Percentiles rank a stretch among this genome's conserved stretches.
Conservation (phyloP, 2,888 invertebrate genomes). For the Lepidocyrtoides sp. region DNA sequence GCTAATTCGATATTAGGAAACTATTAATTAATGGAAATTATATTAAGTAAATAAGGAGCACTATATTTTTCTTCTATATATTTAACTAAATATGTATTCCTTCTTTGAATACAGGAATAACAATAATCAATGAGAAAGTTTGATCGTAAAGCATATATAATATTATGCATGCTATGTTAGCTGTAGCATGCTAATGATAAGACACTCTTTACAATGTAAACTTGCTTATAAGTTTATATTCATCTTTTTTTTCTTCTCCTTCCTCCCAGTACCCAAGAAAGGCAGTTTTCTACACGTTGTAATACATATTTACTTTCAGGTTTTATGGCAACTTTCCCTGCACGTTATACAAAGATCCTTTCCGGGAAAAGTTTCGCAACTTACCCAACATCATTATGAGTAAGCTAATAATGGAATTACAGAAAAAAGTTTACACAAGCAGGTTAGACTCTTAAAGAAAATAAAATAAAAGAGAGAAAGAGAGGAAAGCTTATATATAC, state of each 20-base stretch:
- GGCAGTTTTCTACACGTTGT: not conserved
- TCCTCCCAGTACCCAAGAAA: not conserved
- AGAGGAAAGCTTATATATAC: not conserved
- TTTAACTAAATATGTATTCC: no score
- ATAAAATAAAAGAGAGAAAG: conserved; percentile 41
- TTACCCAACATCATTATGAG: conserved; percentile 54
- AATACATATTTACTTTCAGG: not conserved
- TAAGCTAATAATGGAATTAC: conserved; percentile 60
- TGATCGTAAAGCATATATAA: not conserved
- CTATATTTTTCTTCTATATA: not conserved
- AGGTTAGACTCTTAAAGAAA: conserved; percentile 50
- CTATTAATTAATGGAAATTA: not conserved
- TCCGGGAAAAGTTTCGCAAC: conserved; percentile 57
- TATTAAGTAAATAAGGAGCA: not conserved
- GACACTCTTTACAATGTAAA: not conserved
- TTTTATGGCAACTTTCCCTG: not conserved
- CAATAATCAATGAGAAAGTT: no score
- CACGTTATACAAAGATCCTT: not conserved
- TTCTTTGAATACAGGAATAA: no score
- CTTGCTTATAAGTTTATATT: conserved; percentile 14
- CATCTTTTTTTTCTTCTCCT: not conserved
- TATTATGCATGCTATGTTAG: not conserved
- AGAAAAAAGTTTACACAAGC: conserved; percentile 44
- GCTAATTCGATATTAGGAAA: no score
- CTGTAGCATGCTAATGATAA: conserved; percentile 18